phyloP scores from a whole-genome alignment of 2,113 vertebrate genomes.

The Coreoperca whiteheadi region DNA sequence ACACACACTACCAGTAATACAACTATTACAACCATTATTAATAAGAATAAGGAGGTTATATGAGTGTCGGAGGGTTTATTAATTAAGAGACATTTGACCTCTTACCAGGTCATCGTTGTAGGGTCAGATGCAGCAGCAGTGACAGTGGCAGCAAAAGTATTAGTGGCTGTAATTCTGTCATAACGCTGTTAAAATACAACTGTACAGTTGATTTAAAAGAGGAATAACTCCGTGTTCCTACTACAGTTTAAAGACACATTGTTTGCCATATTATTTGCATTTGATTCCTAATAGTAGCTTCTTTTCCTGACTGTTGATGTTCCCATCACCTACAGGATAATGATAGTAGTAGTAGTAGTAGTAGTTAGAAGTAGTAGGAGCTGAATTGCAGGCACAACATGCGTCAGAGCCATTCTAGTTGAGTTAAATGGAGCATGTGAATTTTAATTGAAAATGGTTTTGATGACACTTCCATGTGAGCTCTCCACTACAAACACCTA shows the following conservation, averaged over 20 bases:
- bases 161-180: neutral
- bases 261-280: neutral
- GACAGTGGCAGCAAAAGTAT: neutral
- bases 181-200: neutral
- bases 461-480: slow-evolving; percentile 44
- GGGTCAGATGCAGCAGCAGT: neutral
- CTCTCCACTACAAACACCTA: slow-evolving; percentile 1
- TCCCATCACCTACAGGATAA: neutral
- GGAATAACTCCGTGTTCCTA: neutral
- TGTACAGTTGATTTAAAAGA: neutral
- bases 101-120: neutral
- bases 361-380: neutral
- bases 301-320: neutral
- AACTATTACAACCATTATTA: neutral
- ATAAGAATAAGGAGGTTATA: neutral
- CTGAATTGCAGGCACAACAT: slow-evolving; percentile 17
- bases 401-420: slow-evolving; percentile 40
- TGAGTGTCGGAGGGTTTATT: neutral
- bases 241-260: neutral
- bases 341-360: neutral
- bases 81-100: neutral
- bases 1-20: neutral
- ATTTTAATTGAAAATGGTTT: slow-evolving; percentile 76
- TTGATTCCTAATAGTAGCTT: neutral
- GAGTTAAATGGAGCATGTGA: slow-evolving; percentile 70